phyloP scores from a whole-genome alignment of 2,888 invertebrate species.

The Thereva unica region DNA sequence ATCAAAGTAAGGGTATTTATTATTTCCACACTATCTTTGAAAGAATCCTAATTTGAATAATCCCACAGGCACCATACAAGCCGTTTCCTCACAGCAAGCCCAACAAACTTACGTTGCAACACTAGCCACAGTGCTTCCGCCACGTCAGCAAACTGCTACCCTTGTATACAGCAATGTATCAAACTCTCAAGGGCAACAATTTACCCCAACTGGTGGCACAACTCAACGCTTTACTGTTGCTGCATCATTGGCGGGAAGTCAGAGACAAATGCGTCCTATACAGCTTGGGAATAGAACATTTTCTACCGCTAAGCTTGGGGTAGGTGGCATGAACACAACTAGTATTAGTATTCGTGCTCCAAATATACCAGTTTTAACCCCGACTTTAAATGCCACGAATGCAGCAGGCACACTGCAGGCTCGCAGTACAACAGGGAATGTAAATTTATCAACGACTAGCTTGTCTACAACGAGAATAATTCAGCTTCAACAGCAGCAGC shows the following conservation, averaged over 20 bases:
- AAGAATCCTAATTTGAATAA: neutral
- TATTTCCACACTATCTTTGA: neutral
- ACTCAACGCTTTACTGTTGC: slow-evolving; percentile 54
- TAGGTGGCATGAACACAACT: slow-evolving; percentile 50
- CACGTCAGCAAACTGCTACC: slow-evolving; percentile 55
- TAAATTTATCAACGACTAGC: slow-evolving; percentile 51
- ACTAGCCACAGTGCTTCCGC: slow-evolving; percentile 54
- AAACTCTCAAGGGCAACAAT: slow-evolving; percentile 50
- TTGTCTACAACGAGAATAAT: slow-evolving; percentile 54
- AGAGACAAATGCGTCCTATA: slow-evolving; percentile 56
- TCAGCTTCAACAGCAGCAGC: slow-evolving; percentile 54
- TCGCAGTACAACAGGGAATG: slow-evolving; percentile 45
- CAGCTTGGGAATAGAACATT: slow-evolving; percentile 53
- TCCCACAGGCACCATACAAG: slow-evolving; percentile 12
- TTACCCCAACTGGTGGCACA: slow-evolving; percentile 48
- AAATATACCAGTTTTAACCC: slow-evolving; percentile 50
- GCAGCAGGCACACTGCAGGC: slow-evolving; percentile 38
- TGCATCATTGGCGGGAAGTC: slow-evolving; percentile 48
- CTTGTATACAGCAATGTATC: slow-evolving; percentile 56
- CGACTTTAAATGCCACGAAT: slow-evolving; percentile 45
- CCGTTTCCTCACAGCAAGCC: slow-evolving; percentile 43
- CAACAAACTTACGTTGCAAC: slow-evolving; percentile 56
- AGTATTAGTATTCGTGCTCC: slow-evolving; percentile 57
- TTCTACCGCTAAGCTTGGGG: slow-evolving; percentile 51
- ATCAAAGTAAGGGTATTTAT: slow-evolving; percentile 30